Percentiles rank a stretch among this genome's conserved stretches.
Evolutionary conservation across 2,888 invertebrate species (phyloP).

Genomic region (Plagodis dolabraria): DNA sequence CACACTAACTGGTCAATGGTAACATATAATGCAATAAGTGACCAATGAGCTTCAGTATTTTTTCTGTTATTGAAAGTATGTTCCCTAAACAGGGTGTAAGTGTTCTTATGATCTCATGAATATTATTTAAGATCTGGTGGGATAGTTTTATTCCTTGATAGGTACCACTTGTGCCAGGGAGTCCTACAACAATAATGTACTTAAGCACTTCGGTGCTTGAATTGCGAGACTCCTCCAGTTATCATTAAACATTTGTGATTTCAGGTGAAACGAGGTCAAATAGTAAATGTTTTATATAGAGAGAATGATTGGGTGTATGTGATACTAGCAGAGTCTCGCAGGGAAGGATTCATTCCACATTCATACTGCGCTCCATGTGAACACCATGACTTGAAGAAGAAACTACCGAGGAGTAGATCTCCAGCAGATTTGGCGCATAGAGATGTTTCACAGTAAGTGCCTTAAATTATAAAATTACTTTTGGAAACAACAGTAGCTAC

Average conservation of each 20-base stretch:
- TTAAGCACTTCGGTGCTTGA: too few species aligned
- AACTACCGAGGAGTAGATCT: slow-evolving; percentile 90
- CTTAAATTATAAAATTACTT: not conserved
- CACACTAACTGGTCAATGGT: too few species aligned
- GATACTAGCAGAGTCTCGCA: slow-evolving; percentile 93
- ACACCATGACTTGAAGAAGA: slow-evolving; percentile 95
- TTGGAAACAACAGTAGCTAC: not conserved
- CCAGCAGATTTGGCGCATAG: slow-evolving; percentile 84
- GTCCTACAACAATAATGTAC: not conserved
- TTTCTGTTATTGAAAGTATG: too few species aligned
- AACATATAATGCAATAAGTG: too few species aligned
- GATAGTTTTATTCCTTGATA: too few species aligned
- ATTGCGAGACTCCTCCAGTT: too few species aligned
- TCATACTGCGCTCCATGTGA: slow-evolving; percentile 96
- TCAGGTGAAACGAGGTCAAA: slow-evolving; percentile 92
- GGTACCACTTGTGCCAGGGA: too few species aligned
- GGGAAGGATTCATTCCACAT: slow-evolving; percentile 97
- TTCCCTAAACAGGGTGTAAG: too few species aligned
- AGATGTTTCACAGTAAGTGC: slow-evolving; percentile 85
- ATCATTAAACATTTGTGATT: slow-evolving; percentile 33
- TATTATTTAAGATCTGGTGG: too few species aligned
- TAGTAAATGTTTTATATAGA: slow-evolving; percentile 96
- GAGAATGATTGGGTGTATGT: slow-evolving; percentile 99
- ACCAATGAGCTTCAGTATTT: too few species aligned
- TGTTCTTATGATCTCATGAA: too few species aligned